Base-by-base conservation (phyloP, 35 echinoderm and acorn worm genomes). In the Patiria miniata region DNA sequence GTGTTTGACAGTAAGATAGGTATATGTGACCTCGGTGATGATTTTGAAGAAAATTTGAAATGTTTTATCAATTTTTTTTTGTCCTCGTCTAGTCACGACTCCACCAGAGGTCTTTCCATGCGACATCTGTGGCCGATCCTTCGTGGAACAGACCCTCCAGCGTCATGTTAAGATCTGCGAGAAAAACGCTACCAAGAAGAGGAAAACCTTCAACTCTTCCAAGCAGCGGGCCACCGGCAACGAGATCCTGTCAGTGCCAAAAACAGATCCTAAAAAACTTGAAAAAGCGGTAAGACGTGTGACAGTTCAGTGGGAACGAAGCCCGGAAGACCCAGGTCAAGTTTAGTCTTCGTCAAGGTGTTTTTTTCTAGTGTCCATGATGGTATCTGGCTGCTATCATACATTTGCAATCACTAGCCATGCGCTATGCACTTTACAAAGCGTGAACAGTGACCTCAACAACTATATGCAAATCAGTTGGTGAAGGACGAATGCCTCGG, bases 91-190 rank as follows among this genome's bases (percentile, higher is more conserved):
- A 47, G 42, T 47, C 12, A 12, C 4, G 12, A 47, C 42, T 12
- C 65, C 65, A 7, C 34, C 34, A 23, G 19, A 22, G 65, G 26
- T 73, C 26, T 14, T 32, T 7, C 87, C 94, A 9, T 97, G 94
- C 78, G 39, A 51, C 29, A 86, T 83, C 51, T 97, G 94, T 76
- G 94, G 91, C 39, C 88, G 94, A 39, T 86, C 82, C 1, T 97
- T 97, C 83, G 82, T 89, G 34, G 90, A 58, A 30, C 86, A 97
- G 39, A 86, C 90, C 54, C 79, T 97, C 84, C 86, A 90, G 83
- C 90, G 90, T 51, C 95, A 98, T 94, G 51, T 52, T 10, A 88
- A 83, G 55, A 94, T 98, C 34, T 98, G 95, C 87, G 84, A 91
- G 40, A 98, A 98, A 53, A 86, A 80, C 83, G 38, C 81, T n/a